phyloP scores from a whole-genome alignment of 2,888 invertebrate genomes.

The Drosophila neoperkinsi region DNA sequence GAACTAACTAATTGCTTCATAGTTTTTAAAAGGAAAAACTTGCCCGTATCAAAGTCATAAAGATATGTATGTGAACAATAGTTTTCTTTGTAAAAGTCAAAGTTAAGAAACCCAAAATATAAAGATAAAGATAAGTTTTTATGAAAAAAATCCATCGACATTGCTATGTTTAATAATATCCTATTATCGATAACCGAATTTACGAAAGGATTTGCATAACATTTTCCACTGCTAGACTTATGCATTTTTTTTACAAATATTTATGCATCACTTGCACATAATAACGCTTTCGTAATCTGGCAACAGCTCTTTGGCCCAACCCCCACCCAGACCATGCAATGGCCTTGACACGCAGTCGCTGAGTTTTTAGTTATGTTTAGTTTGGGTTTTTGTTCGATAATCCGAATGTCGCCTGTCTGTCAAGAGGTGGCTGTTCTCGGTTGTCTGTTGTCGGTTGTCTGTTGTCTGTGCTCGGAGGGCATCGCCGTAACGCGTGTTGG shows the following conservation, averaged over 20 bases:
- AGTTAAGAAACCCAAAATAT: neutral
- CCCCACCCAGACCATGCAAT: neutral
- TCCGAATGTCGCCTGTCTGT: conserved; percentile 43
- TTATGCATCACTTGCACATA: conserved; percentile 1
- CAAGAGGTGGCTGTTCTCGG: conserved; percentile 8
- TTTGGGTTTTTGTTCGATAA: conserved; percentile 34
- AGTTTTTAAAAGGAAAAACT: neutral
- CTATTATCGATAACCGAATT: neutral
- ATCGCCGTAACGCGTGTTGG: conserved; percentile 19
- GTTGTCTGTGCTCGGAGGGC: conserved; percentile 19
- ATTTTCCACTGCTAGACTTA: neutral
- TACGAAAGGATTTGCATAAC: neutral
- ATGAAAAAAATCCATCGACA: neutral
- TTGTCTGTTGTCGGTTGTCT: neutral
- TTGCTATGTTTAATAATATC: neutral
- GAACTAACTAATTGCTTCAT: neutral
- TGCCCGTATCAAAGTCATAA: neutral
- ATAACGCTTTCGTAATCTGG: conserved; percentile 12
- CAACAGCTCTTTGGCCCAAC: conserved; percentile 10
- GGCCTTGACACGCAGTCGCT: conserved; percentile 46
- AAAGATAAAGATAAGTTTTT: neutral
- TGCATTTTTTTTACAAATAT: neutral
- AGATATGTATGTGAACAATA: neutral
- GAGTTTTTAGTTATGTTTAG: conserved; percentile 37
- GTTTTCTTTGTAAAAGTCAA: neutral